Evolutionary conservation across 2,888 invertebrate genomes (phyloP).

Genomic region (Metopia argyrocephala): DNA sequence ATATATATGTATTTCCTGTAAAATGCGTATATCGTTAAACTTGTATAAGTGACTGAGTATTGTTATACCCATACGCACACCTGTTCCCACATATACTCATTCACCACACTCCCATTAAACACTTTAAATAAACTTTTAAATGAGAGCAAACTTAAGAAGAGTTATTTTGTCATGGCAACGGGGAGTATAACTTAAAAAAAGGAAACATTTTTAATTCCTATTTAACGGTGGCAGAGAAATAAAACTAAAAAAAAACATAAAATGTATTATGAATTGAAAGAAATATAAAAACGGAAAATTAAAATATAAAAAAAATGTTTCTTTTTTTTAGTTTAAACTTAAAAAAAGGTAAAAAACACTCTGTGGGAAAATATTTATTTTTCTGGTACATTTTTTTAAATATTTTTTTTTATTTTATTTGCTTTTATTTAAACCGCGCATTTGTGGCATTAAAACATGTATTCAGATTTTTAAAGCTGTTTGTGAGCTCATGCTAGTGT

Average conservation of each 20-base stretch:
- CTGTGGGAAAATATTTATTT: too few relatives aligned
- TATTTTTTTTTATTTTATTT: not conserved
- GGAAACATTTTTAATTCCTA: too few relatives aligned
- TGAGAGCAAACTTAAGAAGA: conserved; percentile 15
- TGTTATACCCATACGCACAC: conserved; percentile 43
- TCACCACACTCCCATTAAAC: not conserved
- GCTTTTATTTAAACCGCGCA: conserved; percentile 19
- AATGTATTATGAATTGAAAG: conserved; percentile 4
- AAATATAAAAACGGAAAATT: conserved; percentile 56
- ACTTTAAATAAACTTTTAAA: conserved; percentile 52
- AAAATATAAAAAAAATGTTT: conserved; percentile 55
- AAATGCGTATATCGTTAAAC: conserved; percentile 10
- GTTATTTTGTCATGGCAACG: conserved; percentile 16
- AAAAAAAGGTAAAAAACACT: not conserved
- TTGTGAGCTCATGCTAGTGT: not conserved
- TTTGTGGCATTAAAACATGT: conserved; percentile 51
- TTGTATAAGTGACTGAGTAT: conserved; percentile 35
- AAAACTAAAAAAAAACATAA: not conserved
- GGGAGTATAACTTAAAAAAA: conserved; percentile 27
- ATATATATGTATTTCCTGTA: not conserved
- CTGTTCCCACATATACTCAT: not conserved
- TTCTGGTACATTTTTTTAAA: not conserved
- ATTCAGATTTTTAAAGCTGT: conserved; percentile 28
- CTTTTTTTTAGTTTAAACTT: conserved; percentile 27
- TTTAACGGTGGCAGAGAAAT: too few relatives aligned